Evolutionary conservation across 2,888 invertebrate genomes (phyloP).

Genomic region (Sminthurinus aureus): DNA sequence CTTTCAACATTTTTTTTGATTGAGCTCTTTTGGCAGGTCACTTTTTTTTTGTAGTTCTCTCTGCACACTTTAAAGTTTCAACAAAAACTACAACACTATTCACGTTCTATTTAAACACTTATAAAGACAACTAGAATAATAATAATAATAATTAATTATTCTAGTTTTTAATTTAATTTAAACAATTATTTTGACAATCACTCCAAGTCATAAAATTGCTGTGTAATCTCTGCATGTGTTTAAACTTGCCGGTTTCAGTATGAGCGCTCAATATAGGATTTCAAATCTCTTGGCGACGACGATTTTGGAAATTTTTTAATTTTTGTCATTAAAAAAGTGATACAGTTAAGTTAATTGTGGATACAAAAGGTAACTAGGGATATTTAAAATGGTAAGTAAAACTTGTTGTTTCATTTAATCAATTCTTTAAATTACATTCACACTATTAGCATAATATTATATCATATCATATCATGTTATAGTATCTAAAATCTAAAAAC

Average conservation of each 20-base stretch:
- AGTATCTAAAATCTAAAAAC: too few species aligned
- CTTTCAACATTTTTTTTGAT: conserved; percentile 23
- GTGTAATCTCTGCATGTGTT: background rate
- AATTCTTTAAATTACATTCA: too few species aligned
- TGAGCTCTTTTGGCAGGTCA: too few species aligned
- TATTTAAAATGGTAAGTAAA: too few species aligned
- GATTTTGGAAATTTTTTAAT: background rate
- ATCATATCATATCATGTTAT: too few species aligned
- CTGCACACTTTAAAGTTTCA: too few species aligned
- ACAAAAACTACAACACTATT: too few species aligned
- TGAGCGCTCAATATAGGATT: background rate
- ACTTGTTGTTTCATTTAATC: too few species aligned
- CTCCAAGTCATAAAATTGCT: background rate
- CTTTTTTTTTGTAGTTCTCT: background rate
- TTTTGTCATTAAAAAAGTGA: background rate
- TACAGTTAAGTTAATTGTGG: background rate
- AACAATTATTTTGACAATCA: conserved; percentile 4
- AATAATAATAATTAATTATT: background rate
- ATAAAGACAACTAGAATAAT: background rate
- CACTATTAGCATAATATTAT: too few species aligned
- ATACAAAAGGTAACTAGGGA: too few species aligned
- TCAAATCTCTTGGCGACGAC: background rate
- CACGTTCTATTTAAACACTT: too few species aligned
- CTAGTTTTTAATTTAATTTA: background rate
- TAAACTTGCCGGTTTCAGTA: background rate